Conservation (phyloP, 2,113 vertebrate genomes). For the Lutjanus erythropterus region DNA sequence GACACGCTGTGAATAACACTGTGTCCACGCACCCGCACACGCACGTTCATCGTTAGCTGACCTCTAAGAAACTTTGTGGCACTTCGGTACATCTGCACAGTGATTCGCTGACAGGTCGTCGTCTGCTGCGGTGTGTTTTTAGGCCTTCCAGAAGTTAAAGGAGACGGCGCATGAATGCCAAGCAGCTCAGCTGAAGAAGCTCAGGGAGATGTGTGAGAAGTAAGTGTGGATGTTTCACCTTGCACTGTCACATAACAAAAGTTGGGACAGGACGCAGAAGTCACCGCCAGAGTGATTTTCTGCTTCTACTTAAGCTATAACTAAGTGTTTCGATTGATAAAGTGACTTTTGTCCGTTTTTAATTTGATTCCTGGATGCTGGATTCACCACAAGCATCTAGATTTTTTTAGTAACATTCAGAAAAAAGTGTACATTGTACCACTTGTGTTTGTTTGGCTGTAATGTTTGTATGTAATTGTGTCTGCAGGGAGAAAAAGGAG, state of each 20-base stretch:
- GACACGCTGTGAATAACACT: background rate
- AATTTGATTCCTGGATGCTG: background rate
- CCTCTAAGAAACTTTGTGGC: slow-evolving; percentile 8
- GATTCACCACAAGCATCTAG: too few species aligned
- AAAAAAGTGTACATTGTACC: background rate
- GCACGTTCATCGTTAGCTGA: background rate
- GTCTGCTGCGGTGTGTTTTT: slow-evolving; percentile 45
- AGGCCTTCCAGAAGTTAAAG: slow-evolving; percentile 87
- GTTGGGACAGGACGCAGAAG: background rate
- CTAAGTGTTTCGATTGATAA: background rate
- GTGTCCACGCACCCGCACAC: background rate
- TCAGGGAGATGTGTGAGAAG: slow-evolving; percentile 89
- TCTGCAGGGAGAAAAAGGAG: slow-evolving; percentile 91
- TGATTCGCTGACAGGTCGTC: slow-evolving; percentile 12
- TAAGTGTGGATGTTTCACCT: slow-evolving; percentile 64
- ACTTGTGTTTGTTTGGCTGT: too few species aligned
- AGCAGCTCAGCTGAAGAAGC: slow-evolving; percentile 85
- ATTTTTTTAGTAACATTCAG: background rate
- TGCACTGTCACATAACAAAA: too few species aligned
- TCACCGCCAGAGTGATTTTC: background rate
- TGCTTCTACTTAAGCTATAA: background rate
- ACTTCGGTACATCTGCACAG: background rate
- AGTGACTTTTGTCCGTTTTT: background rate
- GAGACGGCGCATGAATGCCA: slow-evolving; percentile 86
- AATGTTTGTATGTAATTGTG: background rate